Evolutionary conservation across 2,113 vertebrate species (phyloP).

Genomic region (Todiramphus saurophagus): DNA sequence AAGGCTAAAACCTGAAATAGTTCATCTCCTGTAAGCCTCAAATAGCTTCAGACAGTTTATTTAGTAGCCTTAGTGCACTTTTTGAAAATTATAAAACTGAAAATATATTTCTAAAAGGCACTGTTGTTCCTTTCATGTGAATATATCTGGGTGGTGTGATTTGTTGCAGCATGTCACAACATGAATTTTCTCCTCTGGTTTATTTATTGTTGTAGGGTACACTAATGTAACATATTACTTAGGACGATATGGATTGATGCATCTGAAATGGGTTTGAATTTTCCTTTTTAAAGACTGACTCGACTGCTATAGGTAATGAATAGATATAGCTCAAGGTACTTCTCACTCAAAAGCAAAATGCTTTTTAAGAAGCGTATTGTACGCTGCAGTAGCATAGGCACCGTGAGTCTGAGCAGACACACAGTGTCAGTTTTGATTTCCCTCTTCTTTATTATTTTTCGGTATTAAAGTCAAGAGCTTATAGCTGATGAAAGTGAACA

Average conservation of each 20-base stretch:
- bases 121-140: neutral
- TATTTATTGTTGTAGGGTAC: neutral
- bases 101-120: neutral
- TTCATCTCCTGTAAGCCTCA: neutral
- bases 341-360: neutral
- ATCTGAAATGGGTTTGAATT: neutral
- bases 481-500: conserved; percentile 31
- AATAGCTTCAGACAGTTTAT: conserved; percentile 17
- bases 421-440: neutral
- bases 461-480: neutral
- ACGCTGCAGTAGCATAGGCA: neutral
- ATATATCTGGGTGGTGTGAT: neutral
- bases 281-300: neutral
- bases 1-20: neutral
- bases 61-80: neutral
- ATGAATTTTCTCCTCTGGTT: neutral
- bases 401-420: neutral
- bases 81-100: neutral
- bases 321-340: neutral
- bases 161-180: neutral
- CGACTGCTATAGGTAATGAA: neutral
- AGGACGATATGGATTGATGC: neutral
- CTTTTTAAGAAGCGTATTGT: neutral
- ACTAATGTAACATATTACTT: neutral
- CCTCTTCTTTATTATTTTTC: neutral